Conservation (phyloP, 1,140 invertebrate species). For the Leptinotarsa texana region DNA sequence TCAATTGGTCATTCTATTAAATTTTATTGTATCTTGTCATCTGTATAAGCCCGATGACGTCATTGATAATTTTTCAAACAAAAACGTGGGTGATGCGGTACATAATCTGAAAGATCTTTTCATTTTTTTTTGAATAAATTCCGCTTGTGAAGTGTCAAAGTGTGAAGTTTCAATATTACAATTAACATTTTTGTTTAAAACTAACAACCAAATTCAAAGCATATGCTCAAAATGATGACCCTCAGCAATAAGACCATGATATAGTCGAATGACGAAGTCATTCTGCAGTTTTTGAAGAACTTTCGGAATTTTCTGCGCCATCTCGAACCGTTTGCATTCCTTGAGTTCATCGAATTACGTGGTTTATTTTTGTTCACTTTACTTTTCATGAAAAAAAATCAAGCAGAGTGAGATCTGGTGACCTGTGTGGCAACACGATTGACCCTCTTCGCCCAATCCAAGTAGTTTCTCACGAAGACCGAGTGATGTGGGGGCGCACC, state of each 20-base stretch:
- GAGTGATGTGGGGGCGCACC: background rate
- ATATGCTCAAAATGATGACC: background rate
- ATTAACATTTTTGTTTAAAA: background rate
- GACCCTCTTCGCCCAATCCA: conserved; percentile 9
- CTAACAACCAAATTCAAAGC: background rate
- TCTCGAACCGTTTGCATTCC: background rate
- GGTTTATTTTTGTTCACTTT: conserved; percentile 11
- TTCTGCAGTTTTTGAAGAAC: background rate
- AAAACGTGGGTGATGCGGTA: background rate
- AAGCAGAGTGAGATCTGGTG: background rate
- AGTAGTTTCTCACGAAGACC: too few species aligned
- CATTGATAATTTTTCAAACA: background rate
- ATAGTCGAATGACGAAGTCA: too few species aligned
- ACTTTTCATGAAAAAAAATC: background rate
- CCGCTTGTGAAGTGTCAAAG: background rate
- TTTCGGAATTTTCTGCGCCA: background rate
- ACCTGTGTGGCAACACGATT: conserved; percentile 8
- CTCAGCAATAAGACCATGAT: too few species aligned
- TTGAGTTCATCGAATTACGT: background rate
- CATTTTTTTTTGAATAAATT: background rate
- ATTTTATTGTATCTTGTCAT: background rate
- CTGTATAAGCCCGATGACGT: background rate
- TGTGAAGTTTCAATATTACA: too few species aligned
- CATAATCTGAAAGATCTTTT: background rate
- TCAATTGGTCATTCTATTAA: background rate